phyloP scores from a whole-genome alignment of 1,140 invertebrate species.

The Steinernema feltiae region DNA sequence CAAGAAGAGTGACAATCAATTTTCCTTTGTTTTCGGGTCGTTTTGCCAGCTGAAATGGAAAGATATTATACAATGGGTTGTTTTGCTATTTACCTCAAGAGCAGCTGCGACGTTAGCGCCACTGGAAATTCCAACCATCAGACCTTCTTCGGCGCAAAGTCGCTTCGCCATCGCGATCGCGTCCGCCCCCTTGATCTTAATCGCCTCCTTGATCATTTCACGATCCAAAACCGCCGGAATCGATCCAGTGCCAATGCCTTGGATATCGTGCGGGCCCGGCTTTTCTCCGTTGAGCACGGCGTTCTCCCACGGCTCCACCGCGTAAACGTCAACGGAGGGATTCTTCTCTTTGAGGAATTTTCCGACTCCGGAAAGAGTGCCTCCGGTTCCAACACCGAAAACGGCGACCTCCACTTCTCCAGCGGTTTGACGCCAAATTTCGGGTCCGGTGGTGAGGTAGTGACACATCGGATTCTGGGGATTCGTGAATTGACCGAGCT shows the following conservation, averaged over 20 bases:
- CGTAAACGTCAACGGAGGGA: conserved; percentile 43
- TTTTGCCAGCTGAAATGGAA: conserved; percentile 29
- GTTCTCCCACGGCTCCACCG: conserved; percentile 50
- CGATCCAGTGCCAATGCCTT: conserved; percentile 51
- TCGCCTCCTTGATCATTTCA: not conserved
- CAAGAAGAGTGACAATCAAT: conserved; percentile 34
- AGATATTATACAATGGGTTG: no score
- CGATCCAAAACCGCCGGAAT: conserved; percentile 42
- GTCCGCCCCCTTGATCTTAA: conserved; percentile 28
- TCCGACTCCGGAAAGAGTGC: conserved; percentile 53
- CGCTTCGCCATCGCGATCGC: conserved; percentile 34
- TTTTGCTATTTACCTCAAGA: no score
- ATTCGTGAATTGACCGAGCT: conserved; percentile 45
- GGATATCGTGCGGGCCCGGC: conserved; percentile 52
- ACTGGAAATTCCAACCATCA: conserved; percentile 35
- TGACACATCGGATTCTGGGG: conserved; percentile 28
- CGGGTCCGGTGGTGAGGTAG: conserved; percentile 45
- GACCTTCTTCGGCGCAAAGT: conserved; percentile 34
- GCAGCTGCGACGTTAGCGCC: conserved; percentile 39
- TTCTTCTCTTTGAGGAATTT: conserved; percentile 46
- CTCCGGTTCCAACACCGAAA: conserved; percentile 54
- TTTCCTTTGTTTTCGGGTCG: conserved; percentile 34
- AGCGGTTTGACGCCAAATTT: conserved; percentile 52
- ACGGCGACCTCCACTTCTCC: conserved; percentile 52
- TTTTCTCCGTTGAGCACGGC: conserved; percentile 45